A percentile compares a stretch with the other conserved stretches of the same genome.
These are phyloP conservation scores for Neotoxoptera formosana DNA, from an alignment of 1,140 invertebrate species.

Conservation along the genomic window DNA sequence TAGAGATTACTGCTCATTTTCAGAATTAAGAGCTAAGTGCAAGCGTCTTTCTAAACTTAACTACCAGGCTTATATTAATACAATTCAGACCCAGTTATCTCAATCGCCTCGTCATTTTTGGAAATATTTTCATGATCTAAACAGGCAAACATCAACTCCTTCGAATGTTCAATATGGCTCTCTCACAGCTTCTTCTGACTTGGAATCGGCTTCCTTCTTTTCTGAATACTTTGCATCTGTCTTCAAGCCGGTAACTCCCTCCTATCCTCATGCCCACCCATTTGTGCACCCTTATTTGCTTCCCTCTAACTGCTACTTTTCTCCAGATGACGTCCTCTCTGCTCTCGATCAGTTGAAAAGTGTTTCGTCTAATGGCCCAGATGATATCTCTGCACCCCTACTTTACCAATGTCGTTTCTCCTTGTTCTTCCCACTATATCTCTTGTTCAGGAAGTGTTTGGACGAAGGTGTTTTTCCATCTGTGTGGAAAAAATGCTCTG, in stretches of 20 bases:
- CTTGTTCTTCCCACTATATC: constrained; percentile 4
- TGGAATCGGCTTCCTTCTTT: too few relatives aligned
- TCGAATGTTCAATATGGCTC: neutral
- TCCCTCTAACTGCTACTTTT: neutral
- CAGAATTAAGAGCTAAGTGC: too few relatives aligned
- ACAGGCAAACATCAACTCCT: neutral
- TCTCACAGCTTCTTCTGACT: too few relatives aligned
- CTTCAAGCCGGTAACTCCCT: too few relatives aligned
- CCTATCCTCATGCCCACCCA: too few relatives aligned
- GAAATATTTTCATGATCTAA: neutral
- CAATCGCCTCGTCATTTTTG: neutral
- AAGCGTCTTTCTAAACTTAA: too few relatives aligned
- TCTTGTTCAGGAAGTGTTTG: neutral
- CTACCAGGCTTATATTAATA: too few relatives aligned
- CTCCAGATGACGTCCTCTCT: neutral
- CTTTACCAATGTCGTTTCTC: neutral
- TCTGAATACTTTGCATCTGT: too few relatives aligned
- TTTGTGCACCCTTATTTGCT: neutral
- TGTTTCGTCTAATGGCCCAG: neutral
- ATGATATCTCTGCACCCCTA: neutral
- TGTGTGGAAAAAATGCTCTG: too few relatives aligned
- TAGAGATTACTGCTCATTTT: too few relatives aligned
- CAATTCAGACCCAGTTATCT: neutral
- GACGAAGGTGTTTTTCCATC: too few relatives aligned
- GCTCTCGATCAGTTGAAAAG: neutral